A percentile compares a stretch with the other conserved stretches of the same genome.
phyloP scores from a whole-genome alignment of 2,797 vertebrate species.

The Anguilla pacifica region DNA sequence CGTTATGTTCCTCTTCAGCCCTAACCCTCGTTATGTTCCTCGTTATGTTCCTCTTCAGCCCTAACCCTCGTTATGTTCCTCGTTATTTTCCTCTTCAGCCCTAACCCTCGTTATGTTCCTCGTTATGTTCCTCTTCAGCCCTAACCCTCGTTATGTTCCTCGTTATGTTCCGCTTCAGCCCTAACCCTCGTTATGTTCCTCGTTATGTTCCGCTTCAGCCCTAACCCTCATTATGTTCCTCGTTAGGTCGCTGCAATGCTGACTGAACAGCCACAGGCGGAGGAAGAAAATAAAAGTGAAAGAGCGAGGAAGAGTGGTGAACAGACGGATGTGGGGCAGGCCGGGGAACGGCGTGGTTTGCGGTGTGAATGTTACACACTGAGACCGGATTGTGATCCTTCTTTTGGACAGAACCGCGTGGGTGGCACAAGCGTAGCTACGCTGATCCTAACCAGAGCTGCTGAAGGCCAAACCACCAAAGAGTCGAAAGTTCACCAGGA shows the following conservation, averaged over 20 bases:
- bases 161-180: too few relatives aligned
- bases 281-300: neutral
- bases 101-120: too few relatives aligned
- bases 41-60: too few relatives aligned
- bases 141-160: too few relatives aligned
- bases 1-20: too few relatives aligned
- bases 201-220: too few relatives aligned
- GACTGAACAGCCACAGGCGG: neutral
- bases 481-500: neutral
- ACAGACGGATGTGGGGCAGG: conserved; percentile 5
- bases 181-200: too few relatives aligned
- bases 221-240: neutral
- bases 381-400: neutral
- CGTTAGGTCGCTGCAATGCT: neutral
- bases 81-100: too few relatives aligned
- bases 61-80: too few relatives aligned
- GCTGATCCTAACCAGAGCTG: neutral
- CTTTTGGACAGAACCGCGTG: neutral
- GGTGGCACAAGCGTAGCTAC: neutral
- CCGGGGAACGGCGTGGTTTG: neutral
- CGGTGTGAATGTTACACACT: neutral
- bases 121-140: too few relatives aligned
- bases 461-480: neutral
- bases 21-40: too few relatives aligned
- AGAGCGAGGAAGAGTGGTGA: neutral